These are phyloP conservation scores for Urocynchramus pylzowi DNA, from an alignment of 2,113 vertebrate species.

Conservation along the genomic window DNA sequence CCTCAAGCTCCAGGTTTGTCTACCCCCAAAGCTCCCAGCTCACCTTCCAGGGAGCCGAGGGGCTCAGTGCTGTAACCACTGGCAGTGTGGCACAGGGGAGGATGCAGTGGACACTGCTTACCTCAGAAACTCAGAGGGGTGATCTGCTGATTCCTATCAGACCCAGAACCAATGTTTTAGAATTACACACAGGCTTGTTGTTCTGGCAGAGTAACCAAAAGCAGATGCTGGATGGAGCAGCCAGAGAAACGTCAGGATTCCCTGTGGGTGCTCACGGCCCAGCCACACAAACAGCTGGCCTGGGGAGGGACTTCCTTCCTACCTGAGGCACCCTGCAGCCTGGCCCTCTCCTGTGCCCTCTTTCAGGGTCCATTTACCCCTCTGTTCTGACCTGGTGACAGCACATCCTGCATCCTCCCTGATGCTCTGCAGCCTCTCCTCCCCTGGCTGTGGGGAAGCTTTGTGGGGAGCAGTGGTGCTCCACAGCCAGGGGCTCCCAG, in stretches of 20 bases:
- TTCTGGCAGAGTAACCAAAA: slow-evolving; percentile 31
- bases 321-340: background rate
- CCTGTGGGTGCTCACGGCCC: background rate
- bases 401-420: background rate
- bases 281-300: background rate
- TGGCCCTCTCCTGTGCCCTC: background rate
- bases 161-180: background rate
- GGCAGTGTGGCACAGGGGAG: background rate
- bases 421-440: background rate
- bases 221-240: slow-evolving; percentile 59
- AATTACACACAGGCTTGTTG: background rate
- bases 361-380: background rate
- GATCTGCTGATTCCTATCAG: slow-evolving; percentile 19
- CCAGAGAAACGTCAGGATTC: background rate
- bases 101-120: background rate
- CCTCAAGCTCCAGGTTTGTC: background rate
- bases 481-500: background rate
- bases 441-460: background rate
- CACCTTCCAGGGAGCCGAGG: background rate
- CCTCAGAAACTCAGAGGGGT: background rate
- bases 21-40: background rate
- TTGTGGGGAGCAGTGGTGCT: background rate
- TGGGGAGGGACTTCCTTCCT: background rate
- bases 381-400: fast-evolving
- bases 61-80: background rate